Base-by-base conservation (phyloP, 2,888 invertebrate species). In the Melanchra persicariae region DNA sequence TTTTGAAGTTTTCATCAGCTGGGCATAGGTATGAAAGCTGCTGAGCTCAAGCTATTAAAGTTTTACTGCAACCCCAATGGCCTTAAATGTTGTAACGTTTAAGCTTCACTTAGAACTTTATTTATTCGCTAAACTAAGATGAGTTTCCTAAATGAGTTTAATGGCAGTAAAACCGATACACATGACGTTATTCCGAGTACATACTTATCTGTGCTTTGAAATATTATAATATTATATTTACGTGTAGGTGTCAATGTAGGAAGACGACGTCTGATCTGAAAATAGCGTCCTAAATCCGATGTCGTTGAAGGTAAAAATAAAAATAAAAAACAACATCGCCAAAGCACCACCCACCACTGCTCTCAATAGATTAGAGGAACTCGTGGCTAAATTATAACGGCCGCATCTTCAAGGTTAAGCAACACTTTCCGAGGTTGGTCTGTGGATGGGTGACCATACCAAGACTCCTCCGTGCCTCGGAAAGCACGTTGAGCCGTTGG, bases 131-230 rank as follows among this genome's bases (percentile, higher is more conserved):
- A 64, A 76, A 76, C 70, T 63, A 55, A 60, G 47, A 60, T 55
- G 63, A 70, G 76, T 69, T 75, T 49, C 59, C 26, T 63, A 37
- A 75, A 63, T 59, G 40, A 69, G 75, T 60, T 62, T 51, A 45
- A 40, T 59, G 43, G 26, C 43, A 58, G 45, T 52, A 52, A 58
- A 57, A 22, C 49, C 12, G 47, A 66, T 43, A 22, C 12, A 47
- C 7, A 19, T 5, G 12, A 24, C 19, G n/a, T 22, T 37, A 37
- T 12, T 43, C 6, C 30, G 30, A 30, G 30, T 34, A 24, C 17
- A 5, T 10, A 22, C 2, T 24, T 3, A 24, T 24, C 12, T 7
- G 7, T 51, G 22, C 6, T 22, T 19, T 22, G 10, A 40, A 24
- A n/a, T 55, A 49, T 10, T 49, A 22, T 49, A 22, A 6, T n/a